phyloP scores from a whole-genome alignment of 2,888 invertebrate species.

The Aphelenchoides bicaudatus region DNA sequence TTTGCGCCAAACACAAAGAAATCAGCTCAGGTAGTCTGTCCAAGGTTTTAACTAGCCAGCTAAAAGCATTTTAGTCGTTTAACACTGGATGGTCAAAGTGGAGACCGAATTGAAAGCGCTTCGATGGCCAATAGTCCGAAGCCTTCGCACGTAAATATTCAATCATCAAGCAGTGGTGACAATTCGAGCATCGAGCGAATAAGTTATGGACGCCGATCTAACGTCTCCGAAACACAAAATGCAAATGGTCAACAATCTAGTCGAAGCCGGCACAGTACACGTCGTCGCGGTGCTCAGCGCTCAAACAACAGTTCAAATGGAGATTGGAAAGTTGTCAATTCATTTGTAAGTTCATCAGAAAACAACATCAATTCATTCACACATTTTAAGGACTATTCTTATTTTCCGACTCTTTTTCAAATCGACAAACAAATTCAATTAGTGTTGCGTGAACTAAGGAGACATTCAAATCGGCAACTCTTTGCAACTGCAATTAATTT shows the following conservation, averaged over 20 bases:
- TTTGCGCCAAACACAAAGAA: not conserved
- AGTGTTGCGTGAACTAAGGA: too few relatives aligned
- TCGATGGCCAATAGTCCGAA: slow-evolving; percentile 10
- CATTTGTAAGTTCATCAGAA: slow-evolving; percentile 3
- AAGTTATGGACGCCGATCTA: slow-evolving; percentile 19
- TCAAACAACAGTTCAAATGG: slow-evolving; percentile 14
- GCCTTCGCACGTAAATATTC: slow-evolving; percentile 12
- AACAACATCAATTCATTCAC: not conserved
- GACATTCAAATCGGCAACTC: slow-evolving; percentile 43
- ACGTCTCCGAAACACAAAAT: not conserved
- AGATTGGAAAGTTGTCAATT: slow-evolving; percentile 16
- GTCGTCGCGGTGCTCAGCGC: slow-evolving; percentile 1
- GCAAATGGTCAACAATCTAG: slow-evolving; percentile 12
- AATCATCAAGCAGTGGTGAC: slow-evolving; percentile 21
- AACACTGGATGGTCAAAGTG: slow-evolving; percentile 9
- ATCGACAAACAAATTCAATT: slow-evolving; percentile 43
- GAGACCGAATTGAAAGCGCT: not conserved
- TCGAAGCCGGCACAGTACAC: slow-evolving; percentile 1
- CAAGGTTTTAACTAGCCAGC: too few relatives aligned
- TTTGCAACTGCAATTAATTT: slow-evolving; percentile 41
- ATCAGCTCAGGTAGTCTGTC: slow-evolving; percentile 14
- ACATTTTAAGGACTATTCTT: slow-evolving; percentile 43
- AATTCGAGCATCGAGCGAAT: slow-evolving; percentile 27
- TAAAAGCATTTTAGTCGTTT: too few relatives aligned
- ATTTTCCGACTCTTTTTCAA: slow-evolving; percentile 44